Evolutionary conservation across 2,113 vertebrate species (phyloP).

Genomic region (rat (Rattus norvegicus)): DNA sequence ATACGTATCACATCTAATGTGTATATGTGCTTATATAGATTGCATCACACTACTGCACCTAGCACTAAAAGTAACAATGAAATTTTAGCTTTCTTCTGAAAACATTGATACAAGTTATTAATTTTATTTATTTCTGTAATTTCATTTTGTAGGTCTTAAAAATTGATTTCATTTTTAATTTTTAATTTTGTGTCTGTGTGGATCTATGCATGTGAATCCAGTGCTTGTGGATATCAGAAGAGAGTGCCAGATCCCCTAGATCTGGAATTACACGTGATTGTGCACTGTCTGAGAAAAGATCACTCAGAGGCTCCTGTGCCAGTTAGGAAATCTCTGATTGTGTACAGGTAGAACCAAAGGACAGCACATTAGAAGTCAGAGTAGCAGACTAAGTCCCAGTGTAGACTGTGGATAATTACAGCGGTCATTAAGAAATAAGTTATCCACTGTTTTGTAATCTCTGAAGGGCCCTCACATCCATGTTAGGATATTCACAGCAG

Average conservation of each 20-base stretch:
- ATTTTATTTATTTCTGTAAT: too few relatives aligned
- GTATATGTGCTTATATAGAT: too few relatives aligned
- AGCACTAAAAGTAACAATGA: too few relatives aligned
- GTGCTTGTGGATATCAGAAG: neutral
- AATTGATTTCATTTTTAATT: neutral
- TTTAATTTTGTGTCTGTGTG: neutral
- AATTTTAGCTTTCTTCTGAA: too few relatives aligned
- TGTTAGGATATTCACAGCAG: neutral
- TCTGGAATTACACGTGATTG: neutral
- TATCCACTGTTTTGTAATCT: neutral
- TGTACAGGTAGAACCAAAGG: neutral
- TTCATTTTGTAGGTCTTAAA: neutral
- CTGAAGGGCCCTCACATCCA: neutral
- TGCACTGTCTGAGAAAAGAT: neutral
- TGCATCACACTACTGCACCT: too few relatives aligned
- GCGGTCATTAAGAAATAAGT: neutral
- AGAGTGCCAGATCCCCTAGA: neutral
- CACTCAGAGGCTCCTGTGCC: neutral
- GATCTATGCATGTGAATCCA: neutral
- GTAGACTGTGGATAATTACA: neutral
- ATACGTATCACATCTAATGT: too few relatives aligned
- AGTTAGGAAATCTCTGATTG: neutral
- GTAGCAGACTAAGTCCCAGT: neutral
- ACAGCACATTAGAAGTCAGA: neutral
- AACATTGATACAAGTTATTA: too few relatives aligned